Base-by-base conservation (phyloP, 2,113 vertebrate genomes). In the Corapipo altera region DNA sequence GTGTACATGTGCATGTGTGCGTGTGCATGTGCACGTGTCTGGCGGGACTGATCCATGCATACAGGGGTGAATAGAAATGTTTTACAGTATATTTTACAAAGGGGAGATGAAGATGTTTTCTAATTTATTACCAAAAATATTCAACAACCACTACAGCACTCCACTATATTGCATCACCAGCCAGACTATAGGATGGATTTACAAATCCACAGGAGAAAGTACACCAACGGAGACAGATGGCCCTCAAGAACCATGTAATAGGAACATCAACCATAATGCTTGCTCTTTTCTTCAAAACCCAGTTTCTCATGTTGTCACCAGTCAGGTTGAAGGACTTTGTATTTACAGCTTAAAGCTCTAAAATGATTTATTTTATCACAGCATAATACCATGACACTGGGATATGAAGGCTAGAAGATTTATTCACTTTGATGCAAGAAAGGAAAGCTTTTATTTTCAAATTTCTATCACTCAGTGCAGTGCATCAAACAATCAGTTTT, bases 401-500 rank as follows among this genome's bases (percentile, higher is more conserved):
- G 88, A 96, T 96, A 92, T 97, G 92, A 93, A 91, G 87, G 81
- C 77, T 93, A 95, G 95, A 97, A 97, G 93, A 96, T 95, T 67
- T 95, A 91, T 89, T 94, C 95, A 59, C 96, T 97, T 97, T 93
- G 93, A 97, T 97, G 92, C 97, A 98, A 97, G 97, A 97, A 96
- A 97, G 97, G 94, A 97, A 98, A 97, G 97, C 96, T 97, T 98
- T 98, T 98, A 97, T 98, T 98, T 97, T 98, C 97, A 96, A 98
- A 98, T 98, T 97, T 97, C 96, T 97, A 95, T 93, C 90, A 96
- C 97, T 97, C 96, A 71, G 79, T 96, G 96, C 96, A 97, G 96
- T 97, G 96, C 89, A 96, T 98, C 97, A 98, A 98, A 98, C 97
- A 98, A 98, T 98, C 97, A 97, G 97, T 97, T 98, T 97, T 98